Percentiles rank a stretch among this genome's conserved stretches.
Conservation (phyloP, 2,113 vertebrate species). For the Etheostoma spectabile region DNA sequence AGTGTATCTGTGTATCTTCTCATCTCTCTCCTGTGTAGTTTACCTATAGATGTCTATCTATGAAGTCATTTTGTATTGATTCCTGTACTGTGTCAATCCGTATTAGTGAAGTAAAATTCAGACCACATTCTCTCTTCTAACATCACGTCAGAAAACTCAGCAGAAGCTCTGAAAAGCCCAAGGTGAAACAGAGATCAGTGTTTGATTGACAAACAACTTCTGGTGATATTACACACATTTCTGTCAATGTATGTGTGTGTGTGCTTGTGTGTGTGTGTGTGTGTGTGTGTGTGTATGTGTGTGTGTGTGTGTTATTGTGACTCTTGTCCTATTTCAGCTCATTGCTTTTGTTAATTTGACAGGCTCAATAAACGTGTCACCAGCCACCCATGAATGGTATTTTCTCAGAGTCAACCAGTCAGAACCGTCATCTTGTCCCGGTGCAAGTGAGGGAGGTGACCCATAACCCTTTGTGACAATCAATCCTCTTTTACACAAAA, state of each 20-base stretch:
- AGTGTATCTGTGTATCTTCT: no score
- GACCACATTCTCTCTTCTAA: conserved; percentile 18
- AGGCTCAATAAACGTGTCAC: conserved; percentile 80
- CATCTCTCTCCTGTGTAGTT: neutral
- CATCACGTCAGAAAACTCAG: conserved; percentile 50
- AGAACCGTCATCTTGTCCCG: conserved; percentile 88
- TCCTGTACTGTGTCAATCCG: neutral
- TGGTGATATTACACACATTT: conserved; percentile 38
- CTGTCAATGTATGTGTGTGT: conserved; percentile 4
- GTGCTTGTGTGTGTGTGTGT: conserved; percentile 18
- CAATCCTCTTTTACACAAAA: conserved; percentile 53
- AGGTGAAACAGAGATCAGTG: conserved; percentile 63
- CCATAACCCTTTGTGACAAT: conserved; percentile 65
- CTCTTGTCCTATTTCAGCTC: conserved; percentile 70
- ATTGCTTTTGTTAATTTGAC: conserved; percentile 84
- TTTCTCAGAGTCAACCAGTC: conserved; percentile 91
- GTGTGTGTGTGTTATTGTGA: conserved; percentile 50
- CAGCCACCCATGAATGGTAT: conserved; percentile 86
- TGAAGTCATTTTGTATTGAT: neutral
- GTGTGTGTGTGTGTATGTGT: conserved; percentile 29
- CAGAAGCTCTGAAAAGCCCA: conserved; percentile 59
- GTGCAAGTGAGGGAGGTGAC: conserved; percentile 72
- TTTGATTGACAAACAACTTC: conserved; percentile 61
- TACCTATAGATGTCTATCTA: neutral
- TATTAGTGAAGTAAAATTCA: conserved; percentile 21